These are phyloP conservation scores for Caenorhabditis latens DNA, from an alignment of 1,140 invertebrate species.

Conservation along the genomic window DNA sequence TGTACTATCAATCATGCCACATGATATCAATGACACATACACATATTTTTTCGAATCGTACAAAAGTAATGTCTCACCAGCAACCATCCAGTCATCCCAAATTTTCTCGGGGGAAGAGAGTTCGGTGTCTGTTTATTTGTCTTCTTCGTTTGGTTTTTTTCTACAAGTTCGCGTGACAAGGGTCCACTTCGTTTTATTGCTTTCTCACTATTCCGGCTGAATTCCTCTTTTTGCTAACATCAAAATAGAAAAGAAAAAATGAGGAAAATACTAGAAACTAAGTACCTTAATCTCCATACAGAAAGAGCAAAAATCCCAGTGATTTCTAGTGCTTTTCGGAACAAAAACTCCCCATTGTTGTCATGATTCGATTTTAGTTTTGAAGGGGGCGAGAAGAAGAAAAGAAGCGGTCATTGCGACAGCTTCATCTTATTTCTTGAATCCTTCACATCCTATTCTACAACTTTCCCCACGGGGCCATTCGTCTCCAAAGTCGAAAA, in stretches of 20 bases:
- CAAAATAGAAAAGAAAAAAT: neutral
- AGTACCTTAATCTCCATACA: neutral
- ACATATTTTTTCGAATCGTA: slow-evolving; percentile 22
- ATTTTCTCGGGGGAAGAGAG: slow-evolving; percentile 1
- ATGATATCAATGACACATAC: slow-evolving; percentile 21
- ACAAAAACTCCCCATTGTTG: neutral
- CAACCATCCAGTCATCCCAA: neutral
- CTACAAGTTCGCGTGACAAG: slow-evolving; percentile 50
- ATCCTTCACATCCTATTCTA: neutral
- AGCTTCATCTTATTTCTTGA: slow-evolving; percentile 3
- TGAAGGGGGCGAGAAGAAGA: neutral
- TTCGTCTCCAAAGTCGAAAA: slow-evolving; percentile 41
- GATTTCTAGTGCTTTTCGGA: neutral
- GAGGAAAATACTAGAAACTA: neutral
- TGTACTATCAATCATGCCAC: slow-evolving; percentile 38
- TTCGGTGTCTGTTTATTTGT: slow-evolving; percentile 32
- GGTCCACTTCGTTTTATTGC: slow-evolving; percentile 35
- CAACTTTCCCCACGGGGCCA: slow-evolving; percentile 45
- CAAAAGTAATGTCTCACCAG: slow-evolving; percentile 16
- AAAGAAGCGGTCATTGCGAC: neutral
- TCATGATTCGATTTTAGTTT: slow-evolving; percentile 51
- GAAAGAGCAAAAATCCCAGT: neutral
- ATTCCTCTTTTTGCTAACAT: neutral
- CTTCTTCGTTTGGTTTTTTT: slow-evolving; percentile 29
- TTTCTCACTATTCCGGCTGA: slow-evolving; percentile 23